A percentile compares a stretch with the other conserved stretches of the same genome.
These are phyloP conservation scores for Drosophila grimshawi DNA, from an alignment of 1,140 invertebrate genomes.

Conservation along the genomic window DNA sequence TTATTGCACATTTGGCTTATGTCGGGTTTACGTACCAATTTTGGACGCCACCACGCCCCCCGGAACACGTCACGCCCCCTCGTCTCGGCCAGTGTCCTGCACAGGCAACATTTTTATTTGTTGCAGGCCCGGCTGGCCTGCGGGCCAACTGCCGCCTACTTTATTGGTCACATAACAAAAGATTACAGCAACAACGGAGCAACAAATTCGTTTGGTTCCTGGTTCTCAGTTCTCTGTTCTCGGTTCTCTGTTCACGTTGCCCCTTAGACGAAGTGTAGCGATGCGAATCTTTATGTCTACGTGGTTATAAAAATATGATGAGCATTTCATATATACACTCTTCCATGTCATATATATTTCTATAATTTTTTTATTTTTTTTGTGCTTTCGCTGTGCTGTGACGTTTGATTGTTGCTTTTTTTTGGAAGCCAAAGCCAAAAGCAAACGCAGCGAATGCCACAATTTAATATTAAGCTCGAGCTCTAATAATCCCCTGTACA, in stretches of 20 bases:
- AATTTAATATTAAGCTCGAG: constrained; percentile 34
- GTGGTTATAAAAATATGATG: constrained; percentile 80
- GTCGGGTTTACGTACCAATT: constrained; percentile 70
- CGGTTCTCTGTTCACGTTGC: constrained; percentile 6
- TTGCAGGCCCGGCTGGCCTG: constrained; percentile 28
- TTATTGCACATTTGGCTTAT: constrained; percentile 81
- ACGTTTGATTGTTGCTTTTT: constrained; percentile 54
- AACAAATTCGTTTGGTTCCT: constrained; percentile 53
- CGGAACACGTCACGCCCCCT: constrained; percentile 1
- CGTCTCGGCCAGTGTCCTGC: constrained; percentile 7
- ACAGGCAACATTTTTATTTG: constrained; percentile 38
- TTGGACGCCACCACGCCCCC: constrained; percentile 39
- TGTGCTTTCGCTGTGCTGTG: constrained; percentile 24
- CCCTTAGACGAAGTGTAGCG: constrained; percentile 31
- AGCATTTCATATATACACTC: constrained; percentile 63
- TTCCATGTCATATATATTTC: constrained; percentile 34
- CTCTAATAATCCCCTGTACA: too few relatives aligned
- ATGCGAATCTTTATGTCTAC: constrained; percentile 74
- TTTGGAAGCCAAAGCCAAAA: constrained; percentile 8
- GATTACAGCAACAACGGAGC: constrained; percentile 61
- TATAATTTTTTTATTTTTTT: constrained; percentile 14
- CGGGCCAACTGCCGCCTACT: constrained; percentile 66
- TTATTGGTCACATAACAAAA: constrained; percentile 81
- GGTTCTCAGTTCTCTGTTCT: not conserved
- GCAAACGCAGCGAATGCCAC: constrained; percentile 35